Base-by-base conservation (phyloP, 2,797 vertebrate species). In the Sciaenops ocellatus region DNA sequence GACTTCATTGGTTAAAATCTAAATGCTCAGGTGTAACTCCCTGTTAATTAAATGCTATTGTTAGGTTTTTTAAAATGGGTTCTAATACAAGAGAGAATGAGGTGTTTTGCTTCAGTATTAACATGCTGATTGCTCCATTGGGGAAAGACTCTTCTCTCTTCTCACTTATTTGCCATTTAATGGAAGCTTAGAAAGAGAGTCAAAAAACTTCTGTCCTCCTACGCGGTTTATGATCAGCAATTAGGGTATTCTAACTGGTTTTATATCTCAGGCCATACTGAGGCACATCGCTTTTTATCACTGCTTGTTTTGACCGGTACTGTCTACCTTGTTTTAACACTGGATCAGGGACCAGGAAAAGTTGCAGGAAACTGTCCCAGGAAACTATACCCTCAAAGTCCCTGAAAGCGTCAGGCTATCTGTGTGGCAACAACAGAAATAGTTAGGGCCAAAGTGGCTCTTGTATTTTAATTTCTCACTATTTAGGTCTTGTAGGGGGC, bases 11-110 rank as follows among this genome's bases (percentile, higher is more conserved):
- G 85, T 89, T 88, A 76, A 89, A 79, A 75, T 85, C 82, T 89
- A 93, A 94, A 94, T 60, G 87, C 92, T 94, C 94, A 95, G 94
- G 94, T 95, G 92, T 92, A 90, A 52, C 86, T 89, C 56, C 74
- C 83, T 89, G 89, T 90, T 94, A 94, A 95, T 95, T 91, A 93
- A 93, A 93, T 86, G 85, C 87, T 85, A 93, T 92, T 93, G 92
- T 93, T 89, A 82, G 89, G 61, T 89, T 86, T 83, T 89, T 93
- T 87, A 73, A 93, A 93, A 76, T 77, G 42, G 71, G 44, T 38
- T 87, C 75, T 52, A 64, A 88, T 90, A 86, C 86, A 89, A 79
- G 66, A 63, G 86, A 93, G 86, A 67, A 80, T 85, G 76, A 90
- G 87, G 84, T 90, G 85, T 94, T 94, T 94, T 92, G 91, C 91